A percentile compares a stretch with the other conserved stretches of the same genome.
Evolutionary conservation across 2,888 invertebrate species (phyloP).

Genomic region (Andrena hattorfiana): DNA sequence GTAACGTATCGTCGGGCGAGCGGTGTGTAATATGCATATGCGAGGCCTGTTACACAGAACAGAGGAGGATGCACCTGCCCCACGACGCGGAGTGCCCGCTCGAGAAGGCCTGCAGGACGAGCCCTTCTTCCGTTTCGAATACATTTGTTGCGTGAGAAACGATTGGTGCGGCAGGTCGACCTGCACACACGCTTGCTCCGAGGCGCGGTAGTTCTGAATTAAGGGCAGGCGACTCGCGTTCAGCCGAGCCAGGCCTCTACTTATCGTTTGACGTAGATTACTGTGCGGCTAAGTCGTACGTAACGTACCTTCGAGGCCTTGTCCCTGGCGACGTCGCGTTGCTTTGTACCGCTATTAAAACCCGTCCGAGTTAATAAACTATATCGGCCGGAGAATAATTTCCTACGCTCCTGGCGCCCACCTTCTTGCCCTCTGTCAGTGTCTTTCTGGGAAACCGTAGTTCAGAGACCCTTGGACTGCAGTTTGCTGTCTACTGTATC

Average conservation of each 20-base stretch:
- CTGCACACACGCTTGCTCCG: conserved; percentile 9
- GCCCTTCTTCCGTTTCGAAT: conserved; percentile 74
- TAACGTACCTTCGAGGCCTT: conserved; percentile 45
- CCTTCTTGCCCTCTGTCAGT: conserved; percentile 16
- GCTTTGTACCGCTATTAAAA: conserved; percentile 65
- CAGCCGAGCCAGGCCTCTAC: conserved; percentile 42
- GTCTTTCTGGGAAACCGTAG: background rate
- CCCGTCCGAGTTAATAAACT: conserved; percentile 61
- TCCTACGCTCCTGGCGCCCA: conserved; percentile 23
- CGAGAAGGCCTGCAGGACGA: conserved; percentile 38
- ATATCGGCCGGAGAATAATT: conserved; percentile 40
- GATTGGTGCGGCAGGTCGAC: conserved; percentile 28
- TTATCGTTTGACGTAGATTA: conserved; percentile 66
- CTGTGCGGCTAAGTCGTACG: conserved; percentile 43
- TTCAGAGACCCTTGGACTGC: background rate
- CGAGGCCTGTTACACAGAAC: conserved; percentile 39
- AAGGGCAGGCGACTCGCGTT: conserved; percentile 38
- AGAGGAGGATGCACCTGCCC: conserved; percentile 74
- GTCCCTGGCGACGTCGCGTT: conserved; percentile 43
- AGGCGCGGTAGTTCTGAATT: conserved; percentile 65
- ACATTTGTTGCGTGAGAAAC: conserved; percentile 61
- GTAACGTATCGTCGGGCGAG: conserved; percentile 42
- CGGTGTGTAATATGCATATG: conserved; percentile 59
- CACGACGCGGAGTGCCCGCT: conserved; percentile 52
- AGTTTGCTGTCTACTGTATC: background rate